Percentiles rank a stretch among this genome's conserved stretches.
phyloP scores from a whole-genome alignment of 2,888 invertebrate species.

The Himalopsyche kuldschensis region DNA sequence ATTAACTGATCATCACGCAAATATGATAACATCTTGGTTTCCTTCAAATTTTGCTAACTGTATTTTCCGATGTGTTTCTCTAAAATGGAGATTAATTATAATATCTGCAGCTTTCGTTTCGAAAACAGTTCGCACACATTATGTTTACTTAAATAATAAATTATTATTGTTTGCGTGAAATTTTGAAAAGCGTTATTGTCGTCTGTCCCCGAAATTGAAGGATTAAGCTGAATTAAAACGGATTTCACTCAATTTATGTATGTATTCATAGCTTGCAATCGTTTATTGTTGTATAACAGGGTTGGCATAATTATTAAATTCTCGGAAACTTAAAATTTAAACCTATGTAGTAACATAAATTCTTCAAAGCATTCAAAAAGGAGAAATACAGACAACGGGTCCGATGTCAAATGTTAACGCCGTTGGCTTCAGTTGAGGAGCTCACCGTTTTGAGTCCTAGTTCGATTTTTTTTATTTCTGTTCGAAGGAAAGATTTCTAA shows the following conservation, averaged over 20 bases:
- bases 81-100: neutral
- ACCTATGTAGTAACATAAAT: too few species aligned
- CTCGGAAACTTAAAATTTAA: too few species aligned
- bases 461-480: too few species aligned
- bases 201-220: slow-evolving; percentile 6
- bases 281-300: neutral
- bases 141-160: neutral
- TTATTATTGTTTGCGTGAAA: neutral
- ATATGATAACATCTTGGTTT: too few species aligned
- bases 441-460: too few species aligned
- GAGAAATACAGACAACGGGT: too few species aligned
- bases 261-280: neutral
- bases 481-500: too few species aligned
- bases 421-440: too few species aligned
- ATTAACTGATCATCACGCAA: too few species aligned
- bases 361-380: too few species aligned
- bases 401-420: too few species aligned
- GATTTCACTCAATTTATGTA: neutral
- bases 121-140: neutral
- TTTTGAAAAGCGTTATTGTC: neutral
- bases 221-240: slow-evolving; percentile 5
- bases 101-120: neutral
- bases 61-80: neutral
- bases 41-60: too few species aligned
- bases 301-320: neutral